These are phyloP conservation scores for Pampusana beccarii DNA, from an alignment of 2,113 vertebrate genomes.

Conservation along the genomic window DNA sequence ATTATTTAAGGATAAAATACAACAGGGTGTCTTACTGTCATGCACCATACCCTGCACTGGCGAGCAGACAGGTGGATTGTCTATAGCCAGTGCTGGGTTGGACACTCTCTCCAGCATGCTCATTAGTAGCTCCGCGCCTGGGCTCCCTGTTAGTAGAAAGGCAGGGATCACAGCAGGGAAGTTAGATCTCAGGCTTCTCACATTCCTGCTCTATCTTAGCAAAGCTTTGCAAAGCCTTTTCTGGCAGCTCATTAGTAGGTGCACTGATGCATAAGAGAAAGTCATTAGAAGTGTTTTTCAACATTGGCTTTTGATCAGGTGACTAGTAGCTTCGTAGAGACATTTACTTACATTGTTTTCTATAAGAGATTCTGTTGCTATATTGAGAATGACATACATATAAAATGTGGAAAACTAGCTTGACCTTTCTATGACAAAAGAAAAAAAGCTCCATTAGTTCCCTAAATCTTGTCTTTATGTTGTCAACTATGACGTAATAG, in stretches of 20 bases:
- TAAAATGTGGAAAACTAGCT: slow-evolving; percentile 79
- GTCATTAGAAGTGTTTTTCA: slow-evolving; percentile 98
- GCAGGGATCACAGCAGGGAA: slow-evolving; percentile 98
- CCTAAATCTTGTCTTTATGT: slow-evolving; percentile 72
- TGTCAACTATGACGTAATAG: slow-evolving; percentile 77
- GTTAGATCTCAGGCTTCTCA: slow-evolving; percentile 95
- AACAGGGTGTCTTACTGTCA: slow-evolving; percentile 87
- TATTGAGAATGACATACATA: slow-evolving; percentile 81
- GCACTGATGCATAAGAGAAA: slow-evolving; percentile 99
- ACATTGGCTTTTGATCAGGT: slow-evolving; percentile 95
- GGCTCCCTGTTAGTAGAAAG: slow-evolving; percentile 97
- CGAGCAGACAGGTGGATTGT: slow-evolving; percentile 93
- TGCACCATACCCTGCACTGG: slow-evolving; percentile 82
- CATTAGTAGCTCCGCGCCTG: slow-evolving; percentile 92
- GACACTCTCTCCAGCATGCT: slow-evolving; percentile 90
- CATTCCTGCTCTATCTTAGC: slow-evolving; percentile 93
- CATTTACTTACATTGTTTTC: slow-evolving; percentile 87
- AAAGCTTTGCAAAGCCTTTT: slow-evolving; percentile 95
- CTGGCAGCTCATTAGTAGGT: slow-evolving; percentile 99
- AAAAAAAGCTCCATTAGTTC: slow-evolving; percentile 72
- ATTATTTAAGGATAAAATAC: slow-evolving; percentile 96
- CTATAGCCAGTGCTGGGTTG: slow-evolving; percentile 77
- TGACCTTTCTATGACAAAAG: slow-evolving; percentile 81
- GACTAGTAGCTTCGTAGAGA: slow-evolving; percentile 86
- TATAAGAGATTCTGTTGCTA: slow-evolving; percentile 80